Evolutionary conservation across 2,797 vertebrate genomes (phyloP), one percentile per base, ranked within the genome.

Genomic region (Enteromius radiatus): DNA sequence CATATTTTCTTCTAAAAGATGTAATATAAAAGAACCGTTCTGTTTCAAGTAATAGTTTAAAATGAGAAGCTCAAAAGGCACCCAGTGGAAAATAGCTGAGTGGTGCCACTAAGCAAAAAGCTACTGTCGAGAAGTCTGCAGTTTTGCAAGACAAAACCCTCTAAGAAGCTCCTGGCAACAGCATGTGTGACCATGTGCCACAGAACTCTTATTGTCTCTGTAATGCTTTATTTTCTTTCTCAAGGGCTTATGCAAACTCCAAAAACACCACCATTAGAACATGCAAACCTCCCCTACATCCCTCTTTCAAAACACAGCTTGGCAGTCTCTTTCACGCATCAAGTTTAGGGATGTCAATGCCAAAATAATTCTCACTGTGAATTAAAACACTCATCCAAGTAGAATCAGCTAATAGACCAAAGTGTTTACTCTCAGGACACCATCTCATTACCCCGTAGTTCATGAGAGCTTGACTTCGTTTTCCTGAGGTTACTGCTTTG

Each of bases 11-110:
- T 54, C 63, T 78, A 65, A 52, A 78, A 88, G 28, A 88, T 28
- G 31, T 82, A 63, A 78, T 81, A 83, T 61, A 81, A 82, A 68
- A 87, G 61, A 70, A 68, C 33, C 45, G 31, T 28, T 38, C 59
- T 89, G 56, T 87, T 31, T 86, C 88, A 84, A 87, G 56, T 86
- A 82, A 88, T 79, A 86, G 86, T 82, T 68, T 70, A 54, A 71
- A 68, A 80, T 83, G 59, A 83, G 73, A 81, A 79, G 84, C 80
- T 86, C 78, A 31, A 56, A 52, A 77, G 79, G 36, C 67, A 76
- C 85, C 78, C 78, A 84, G 82, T 91, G 90, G 90, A 91, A 93
- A 92, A 91, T 77, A 65, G 43, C 64, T 83, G 38, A 64, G 64
- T 70, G 15, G 45, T 87, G 80, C 83, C 85, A 90, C 84, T 81